Conservation (phyloP, 2,113 vertebrate genomes). For the Bujurquina vittata region DNA sequence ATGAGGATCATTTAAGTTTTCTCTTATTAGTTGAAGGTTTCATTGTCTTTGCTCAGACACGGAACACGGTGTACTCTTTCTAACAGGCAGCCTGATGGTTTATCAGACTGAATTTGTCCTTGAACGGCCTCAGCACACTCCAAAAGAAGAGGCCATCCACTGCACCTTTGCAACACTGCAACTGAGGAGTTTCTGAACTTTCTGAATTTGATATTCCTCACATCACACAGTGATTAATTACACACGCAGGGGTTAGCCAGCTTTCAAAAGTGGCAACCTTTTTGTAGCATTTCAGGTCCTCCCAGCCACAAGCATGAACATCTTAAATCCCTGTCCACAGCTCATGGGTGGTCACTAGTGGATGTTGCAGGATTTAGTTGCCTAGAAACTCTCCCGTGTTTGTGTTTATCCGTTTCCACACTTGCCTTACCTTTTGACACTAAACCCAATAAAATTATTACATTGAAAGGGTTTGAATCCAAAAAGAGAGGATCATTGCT, state of each 20-base stretch:
- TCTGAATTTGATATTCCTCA: not conserved
- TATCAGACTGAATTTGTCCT: not conserved
- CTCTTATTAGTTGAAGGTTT: not conserved
- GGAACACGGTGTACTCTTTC: not conserved
- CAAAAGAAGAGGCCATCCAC: not conserved
- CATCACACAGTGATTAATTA: not conserved
- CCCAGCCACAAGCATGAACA: not conserved
- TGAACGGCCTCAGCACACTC: not conserved
- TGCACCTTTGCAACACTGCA: fast-evolving
- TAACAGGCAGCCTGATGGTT: not conserved
- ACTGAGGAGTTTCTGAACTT: not conserved
- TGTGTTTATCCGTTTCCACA: too few species aligned
- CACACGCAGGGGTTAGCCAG: not conserved
- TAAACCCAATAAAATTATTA: not conserved
- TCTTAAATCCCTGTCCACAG: not conserved
- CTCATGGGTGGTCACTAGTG: not conserved
- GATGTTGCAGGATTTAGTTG: not conserved
- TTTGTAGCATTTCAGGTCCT: too few species aligned
- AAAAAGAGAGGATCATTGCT: not conserved
- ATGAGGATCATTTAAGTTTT: not conserved
- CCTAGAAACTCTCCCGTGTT: not conserved
- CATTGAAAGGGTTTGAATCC: too few species aligned
- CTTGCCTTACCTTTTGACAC: not conserved
- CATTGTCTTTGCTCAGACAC: not conserved
- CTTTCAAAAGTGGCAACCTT: not conserved